Percentiles rank a stretch among this genome's conserved stretches.
Conservation (phyloP, 2,797 vertebrate species). For the Epinephelus awoara region DNA sequence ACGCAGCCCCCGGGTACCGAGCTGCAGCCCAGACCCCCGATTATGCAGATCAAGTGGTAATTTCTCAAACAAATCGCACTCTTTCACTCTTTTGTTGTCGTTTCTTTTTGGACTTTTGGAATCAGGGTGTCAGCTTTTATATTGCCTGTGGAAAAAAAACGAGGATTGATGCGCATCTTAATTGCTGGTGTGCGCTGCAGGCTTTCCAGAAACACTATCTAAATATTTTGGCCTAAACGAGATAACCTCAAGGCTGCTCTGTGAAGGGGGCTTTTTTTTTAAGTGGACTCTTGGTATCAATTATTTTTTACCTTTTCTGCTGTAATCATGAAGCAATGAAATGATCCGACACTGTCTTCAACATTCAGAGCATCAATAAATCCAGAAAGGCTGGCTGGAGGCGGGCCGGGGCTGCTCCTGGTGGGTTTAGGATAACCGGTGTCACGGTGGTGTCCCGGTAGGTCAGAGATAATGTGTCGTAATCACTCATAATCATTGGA, state of each 20-base stretch:
- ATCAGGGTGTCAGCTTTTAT: conserved; percentile 82
- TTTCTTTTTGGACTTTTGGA: conserved; percentile 85
- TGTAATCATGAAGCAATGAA: conserved; percentile 49
- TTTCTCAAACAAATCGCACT: conserved; percentile 90
- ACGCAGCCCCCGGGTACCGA: conserved; percentile 86
- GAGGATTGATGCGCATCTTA: conserved; percentile 75
- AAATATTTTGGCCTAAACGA: conserved; percentile 73
- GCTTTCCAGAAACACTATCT: conserved; percentile 49
- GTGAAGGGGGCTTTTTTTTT: not conserved
- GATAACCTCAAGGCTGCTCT: conserved; percentile 57
- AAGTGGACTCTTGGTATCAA: conserved; percentile 36
- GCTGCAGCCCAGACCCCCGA: conserved; percentile 85
- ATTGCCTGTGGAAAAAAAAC: conserved; percentile 71
- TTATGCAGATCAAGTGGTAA: conserved; percentile 91
- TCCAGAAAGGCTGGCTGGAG: conserved; percentile 31
- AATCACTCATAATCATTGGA: conserved; percentile 77
- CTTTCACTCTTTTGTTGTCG: conserved; percentile 88
- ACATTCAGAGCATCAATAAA: conserved; percentile 43
- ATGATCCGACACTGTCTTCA: conserved; percentile 19
- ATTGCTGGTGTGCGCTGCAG: conserved; percentile 61
- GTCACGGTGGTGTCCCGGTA: conserved; percentile 52
- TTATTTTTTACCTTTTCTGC: conserved; percentile 34
- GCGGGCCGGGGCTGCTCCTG: conserved; percentile 10
- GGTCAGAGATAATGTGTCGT: conserved; percentile 72
- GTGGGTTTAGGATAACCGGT: conserved; percentile 48